Evolutionary conservation across 2,888 invertebrate genomes (phyloP).

Genomic region (Mythimna pallens): DNA sequence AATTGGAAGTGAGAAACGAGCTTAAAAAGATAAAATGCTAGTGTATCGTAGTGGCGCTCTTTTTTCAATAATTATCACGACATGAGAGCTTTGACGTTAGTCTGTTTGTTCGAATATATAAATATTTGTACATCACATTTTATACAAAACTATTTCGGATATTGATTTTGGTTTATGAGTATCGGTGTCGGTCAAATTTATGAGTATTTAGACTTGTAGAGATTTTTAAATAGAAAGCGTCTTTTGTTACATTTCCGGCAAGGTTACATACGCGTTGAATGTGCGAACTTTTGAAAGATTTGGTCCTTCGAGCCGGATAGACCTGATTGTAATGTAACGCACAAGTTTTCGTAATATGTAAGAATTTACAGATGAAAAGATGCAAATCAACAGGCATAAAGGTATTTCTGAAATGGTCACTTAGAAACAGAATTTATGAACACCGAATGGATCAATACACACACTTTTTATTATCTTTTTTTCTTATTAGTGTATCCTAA

Average conservation of each 20-base stretch:
- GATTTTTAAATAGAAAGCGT: neutral
- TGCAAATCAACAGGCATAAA: no score
- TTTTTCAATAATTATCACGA: constrained; percentile 69
- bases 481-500: constrained; percentile 4
- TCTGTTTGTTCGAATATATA: constrained; percentile 39
- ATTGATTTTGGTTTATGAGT: constrained; percentile 9
- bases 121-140: constrained; percentile 46
- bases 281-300: neutral
- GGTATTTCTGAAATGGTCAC: no score
- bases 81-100: constrained; percentile 60
- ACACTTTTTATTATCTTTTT: no score
- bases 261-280: neutral
- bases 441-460: no score
- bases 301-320: constrained; percentile 25
- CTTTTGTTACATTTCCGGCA: neutral
- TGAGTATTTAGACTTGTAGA: neutral
- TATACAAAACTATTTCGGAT: constrained; percentile 25
- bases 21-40: constrained; percentile 85
- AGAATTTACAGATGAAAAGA: no score
- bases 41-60: constrained; percentile 70
- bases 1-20: constrained; percentile 88
- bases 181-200: constrained; percentile 4
- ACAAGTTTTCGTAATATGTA: no score
- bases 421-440: neutral
- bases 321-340: neutral